Evolutionary conservation across 2,888 invertebrate species (phyloP), one percentile per base, ranked within the genome.

Genomic region (Leucophenga maculata): DNA sequence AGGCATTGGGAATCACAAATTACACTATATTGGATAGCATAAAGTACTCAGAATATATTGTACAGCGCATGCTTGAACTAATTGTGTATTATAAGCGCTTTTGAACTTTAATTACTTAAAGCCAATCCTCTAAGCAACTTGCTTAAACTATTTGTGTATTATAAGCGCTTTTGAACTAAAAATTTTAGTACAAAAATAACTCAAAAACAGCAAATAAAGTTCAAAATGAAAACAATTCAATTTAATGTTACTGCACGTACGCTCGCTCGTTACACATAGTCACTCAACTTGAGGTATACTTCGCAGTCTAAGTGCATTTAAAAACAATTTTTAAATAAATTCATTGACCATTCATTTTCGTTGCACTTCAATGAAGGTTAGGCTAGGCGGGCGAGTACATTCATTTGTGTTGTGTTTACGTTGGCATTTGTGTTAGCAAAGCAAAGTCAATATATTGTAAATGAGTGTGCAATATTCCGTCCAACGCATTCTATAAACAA

Each of bases 371-470:
- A 39, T 39, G 39, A 39, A 54, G 54, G 54, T 54, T 54, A 22
- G 18, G 8, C 8, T 39, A 39, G n/a, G n/a, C n/a, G n/a, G n/a
- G n/a, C n/a, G n/a, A n/a, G n/a, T 39, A 11, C 39, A 39, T 39
- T 39, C 39, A 39, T 2, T 55, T 3, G 11, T 26, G 26, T 26
- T 22, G 1, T 57, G 26, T 57, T 57, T 57, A 57, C 57, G 22
- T 57, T 22, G 18, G 6, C 57, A 57, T 57, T 57, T 57, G 57
- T 57, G 18, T 52, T 52, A 54, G 22, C 18, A n/a, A n/a, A 22
- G 18, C 8, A 26, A 57, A n/a, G n/a, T n/a, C n/a, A n/a, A 55
- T 18, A 22, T 18, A 57, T 22, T 26, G 22, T n/a, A 57, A 57
- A 26, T 57, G 26, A 31, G 26, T 8, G 14, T 54, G 16, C 11